A percentile compares a stretch with the other conserved stretches of the same genome.
Conservation (phyloP, 2,113 vertebrate species). For the Marmota flaviventris region DNA sequence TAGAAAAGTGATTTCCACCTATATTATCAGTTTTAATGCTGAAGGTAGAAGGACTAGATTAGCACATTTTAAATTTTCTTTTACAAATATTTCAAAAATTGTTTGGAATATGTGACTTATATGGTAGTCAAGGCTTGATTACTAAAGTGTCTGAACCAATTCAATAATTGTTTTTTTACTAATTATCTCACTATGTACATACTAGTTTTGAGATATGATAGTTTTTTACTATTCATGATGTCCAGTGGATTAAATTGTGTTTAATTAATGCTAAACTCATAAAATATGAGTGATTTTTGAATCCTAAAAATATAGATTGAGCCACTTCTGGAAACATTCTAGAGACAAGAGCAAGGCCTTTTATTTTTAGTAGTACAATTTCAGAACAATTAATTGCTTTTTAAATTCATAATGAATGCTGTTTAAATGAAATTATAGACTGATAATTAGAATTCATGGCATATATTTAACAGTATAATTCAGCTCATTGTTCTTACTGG, state of each 20-base stretch:
- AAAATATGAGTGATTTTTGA: conserved; percentile 11
- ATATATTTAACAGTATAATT: conserved; percentile 12
- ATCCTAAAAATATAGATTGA: conserved; percentile 56
- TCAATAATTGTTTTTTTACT: conserved; percentile 3
- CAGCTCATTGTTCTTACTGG: neutral
- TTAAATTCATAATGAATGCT: conserved; percentile 14
- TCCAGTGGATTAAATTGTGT: neutral
- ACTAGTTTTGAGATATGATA: neutral
- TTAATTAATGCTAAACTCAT: conserved; percentile 57
- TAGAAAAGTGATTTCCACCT: neutral
- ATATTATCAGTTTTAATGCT: conserved; percentile 44
- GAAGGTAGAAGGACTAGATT: neutral
- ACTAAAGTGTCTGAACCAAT: neutral
- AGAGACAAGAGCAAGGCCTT: conserved; percentile 12
- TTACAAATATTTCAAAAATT: conserved; percentile 23
- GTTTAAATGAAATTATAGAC: conserved; percentile 48
- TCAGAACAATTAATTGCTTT: conserved; percentile 36
- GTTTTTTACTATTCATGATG: neutral
- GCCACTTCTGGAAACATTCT: conserved; percentile 48
- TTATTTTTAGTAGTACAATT: conserved; percentile 41
- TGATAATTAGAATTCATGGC: conserved; percentile 42
- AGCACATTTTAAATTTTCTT: conserved; percentile 16
- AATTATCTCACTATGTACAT: conserved; percentile 1
- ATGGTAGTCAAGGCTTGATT: conserved; percentile 13
- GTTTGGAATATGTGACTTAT: conserved; percentile 25